Conservation (phyloP, 2,113 vertebrate genomes). For the Steatornis caripensis region DNA sequence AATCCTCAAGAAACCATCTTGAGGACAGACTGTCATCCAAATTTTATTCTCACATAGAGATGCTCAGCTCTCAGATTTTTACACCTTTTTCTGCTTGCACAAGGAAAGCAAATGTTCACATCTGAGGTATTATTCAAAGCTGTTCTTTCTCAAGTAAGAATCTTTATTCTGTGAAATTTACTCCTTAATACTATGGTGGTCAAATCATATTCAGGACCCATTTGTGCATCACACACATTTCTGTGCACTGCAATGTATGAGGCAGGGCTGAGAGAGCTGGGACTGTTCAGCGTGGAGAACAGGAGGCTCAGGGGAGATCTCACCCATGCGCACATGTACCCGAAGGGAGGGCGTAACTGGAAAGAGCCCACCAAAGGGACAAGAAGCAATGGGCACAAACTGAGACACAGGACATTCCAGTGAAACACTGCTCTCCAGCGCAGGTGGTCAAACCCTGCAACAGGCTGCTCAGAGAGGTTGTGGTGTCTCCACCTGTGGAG, state of each 20-base stretch:
- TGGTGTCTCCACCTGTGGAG: no score
- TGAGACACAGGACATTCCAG: no score
- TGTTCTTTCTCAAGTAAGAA: background rate
- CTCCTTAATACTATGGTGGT: background rate
- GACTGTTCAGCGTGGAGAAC: background rate
- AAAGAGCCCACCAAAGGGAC: no score
- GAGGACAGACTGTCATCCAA: background rate
- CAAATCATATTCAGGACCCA: background rate
- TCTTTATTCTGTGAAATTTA: background rate
- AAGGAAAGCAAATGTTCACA: background rate
- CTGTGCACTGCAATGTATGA: fast-evolving
- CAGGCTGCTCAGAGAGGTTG: no score
- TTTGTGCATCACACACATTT: background rate
- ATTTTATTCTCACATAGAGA: background rate
- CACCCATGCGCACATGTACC: no score
- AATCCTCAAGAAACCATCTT: background rate
- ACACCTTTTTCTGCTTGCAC: background rate
- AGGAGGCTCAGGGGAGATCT: no score
- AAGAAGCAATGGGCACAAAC: no score
- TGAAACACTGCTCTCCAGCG: no score
- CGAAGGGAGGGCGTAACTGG: no score
- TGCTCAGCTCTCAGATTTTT: background rate
- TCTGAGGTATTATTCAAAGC: background rate
- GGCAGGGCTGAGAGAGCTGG: background rate
- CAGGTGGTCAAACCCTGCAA: no score